Percentiles rank a stretch among this genome's conserved stretches.
These are phyloP conservation scores for Podarcis siculus DNA, from an alignment of 2,797 vertebrate species.

Conservation along the genomic window DNA sequence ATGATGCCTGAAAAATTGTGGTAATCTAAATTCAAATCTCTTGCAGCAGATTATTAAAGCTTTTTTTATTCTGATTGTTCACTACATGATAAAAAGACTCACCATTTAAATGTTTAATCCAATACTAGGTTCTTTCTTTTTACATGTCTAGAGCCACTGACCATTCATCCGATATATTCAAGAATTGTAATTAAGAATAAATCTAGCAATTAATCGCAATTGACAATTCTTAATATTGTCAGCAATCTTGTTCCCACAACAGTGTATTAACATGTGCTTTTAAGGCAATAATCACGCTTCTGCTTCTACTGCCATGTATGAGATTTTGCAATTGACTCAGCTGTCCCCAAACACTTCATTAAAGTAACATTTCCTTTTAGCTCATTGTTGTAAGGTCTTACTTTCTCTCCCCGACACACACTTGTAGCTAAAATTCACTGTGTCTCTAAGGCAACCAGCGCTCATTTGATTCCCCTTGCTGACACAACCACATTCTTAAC, in stretches of 20 bases:
- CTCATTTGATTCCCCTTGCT: neutral
- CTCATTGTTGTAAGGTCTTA: neutral
- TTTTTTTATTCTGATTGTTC: neutral
- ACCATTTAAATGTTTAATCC: neutral
- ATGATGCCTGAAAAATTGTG: neutral
- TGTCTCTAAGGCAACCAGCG: neutral
- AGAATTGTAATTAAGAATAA: neutral
- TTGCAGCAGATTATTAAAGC: neutral
- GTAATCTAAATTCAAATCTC: neutral
- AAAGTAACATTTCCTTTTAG: slow-evolving; percentile 5
- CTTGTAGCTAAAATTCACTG: neutral
- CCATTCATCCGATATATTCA: neutral
- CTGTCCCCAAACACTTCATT: slow-evolving; percentile 14
- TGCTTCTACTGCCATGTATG: neutral
- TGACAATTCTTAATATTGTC: neutral
- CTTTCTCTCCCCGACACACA: neutral
- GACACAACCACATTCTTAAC: neutral
- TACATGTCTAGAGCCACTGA: neutral
- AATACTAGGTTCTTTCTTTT: neutral
- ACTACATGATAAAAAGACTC: neutral
- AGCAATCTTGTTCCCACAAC: neutral
- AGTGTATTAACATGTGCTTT: neutral
- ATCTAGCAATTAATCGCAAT: neutral
- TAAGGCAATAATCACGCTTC: neutral
- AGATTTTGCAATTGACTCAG: neutral